Percentiles rank a stretch among this genome's conserved stretches.
Evolutionary conservation across 2,888 invertebrate genomes (phyloP).

Genomic region (Stenodera caucasica): DNA sequence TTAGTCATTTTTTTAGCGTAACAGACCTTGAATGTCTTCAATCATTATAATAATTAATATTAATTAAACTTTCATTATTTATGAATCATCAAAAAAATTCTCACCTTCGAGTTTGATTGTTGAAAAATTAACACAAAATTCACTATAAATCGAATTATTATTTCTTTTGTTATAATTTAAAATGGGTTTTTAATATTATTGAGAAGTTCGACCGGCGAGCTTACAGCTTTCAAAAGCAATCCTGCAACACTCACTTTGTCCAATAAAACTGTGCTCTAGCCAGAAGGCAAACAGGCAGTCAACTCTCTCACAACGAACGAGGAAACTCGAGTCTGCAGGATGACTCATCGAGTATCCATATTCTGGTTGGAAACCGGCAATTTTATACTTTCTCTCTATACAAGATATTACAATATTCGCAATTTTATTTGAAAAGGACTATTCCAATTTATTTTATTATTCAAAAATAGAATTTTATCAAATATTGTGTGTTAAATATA

Average conservation of each 20-base stretch:
- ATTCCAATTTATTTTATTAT: too few relatives aligned
- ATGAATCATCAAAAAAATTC: neutral
- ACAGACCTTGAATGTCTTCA: neutral
- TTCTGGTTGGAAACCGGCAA: conserved; percentile 6
- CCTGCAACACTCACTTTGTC: neutral
- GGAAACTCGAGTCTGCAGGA: conserved; percentile 5
- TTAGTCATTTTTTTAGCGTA: neutral
- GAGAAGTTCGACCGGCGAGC: neutral
- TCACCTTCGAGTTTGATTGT: neutral
- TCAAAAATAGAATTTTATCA: too few relatives aligned
- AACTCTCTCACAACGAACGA: neutral
- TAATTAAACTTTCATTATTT: neutral
- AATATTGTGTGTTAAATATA: too few relatives aligned
- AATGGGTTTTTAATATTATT: too few relatives aligned
- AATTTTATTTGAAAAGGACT: too few relatives aligned
- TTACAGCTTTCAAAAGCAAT: neutral
- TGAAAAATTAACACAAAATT: neutral
- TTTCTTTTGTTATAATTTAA: too few relatives aligned
- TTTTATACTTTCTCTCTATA: neutral
- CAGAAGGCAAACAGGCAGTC: neutral
- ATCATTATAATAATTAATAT: neutral
- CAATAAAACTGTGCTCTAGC: conserved; percentile 3
- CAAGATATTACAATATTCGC: neutral
- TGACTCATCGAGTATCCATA: conserved; percentile 1
- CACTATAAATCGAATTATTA: neutral